Base-by-base conservation (phyloP, 1,140 invertebrate genomes). In the Saccostrea echinata region DNA sequence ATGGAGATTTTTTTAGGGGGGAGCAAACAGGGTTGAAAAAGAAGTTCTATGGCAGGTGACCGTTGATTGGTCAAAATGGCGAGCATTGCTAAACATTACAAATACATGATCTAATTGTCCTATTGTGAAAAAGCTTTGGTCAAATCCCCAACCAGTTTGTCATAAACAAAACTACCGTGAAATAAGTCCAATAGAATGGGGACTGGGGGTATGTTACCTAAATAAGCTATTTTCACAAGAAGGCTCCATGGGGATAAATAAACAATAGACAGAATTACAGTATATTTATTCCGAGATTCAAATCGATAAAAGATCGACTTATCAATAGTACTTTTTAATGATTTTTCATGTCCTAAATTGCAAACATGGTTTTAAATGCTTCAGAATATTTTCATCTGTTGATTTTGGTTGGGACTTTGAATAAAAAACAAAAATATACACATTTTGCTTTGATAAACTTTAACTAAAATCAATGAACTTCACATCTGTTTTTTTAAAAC, bases 121-220 rank as follows among this genome's bases (percentile, higher is more conserved):
- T 4, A 76, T 76, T 76, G 68, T 76, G 68, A 76, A 76, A 33
- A 76, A 27, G 16, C 68, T 76, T 76, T 76, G 68, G 68, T 30
- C 68, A 76, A 76, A 76, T 76, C 68, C 68, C 27, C 68, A 12
- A 76, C 24, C 27, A 64, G 68, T 76, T 76, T 76, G 68, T 76
- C 68, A 30, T 76, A 76, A 76, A 76, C 68, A 76, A 76, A 76
- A 76, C 68, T 76, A 76, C 68, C 68, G 68, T 76, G 68, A 76
- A 68, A 27, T 76, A 76, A 76, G 68, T 33, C 68, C 30, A 76
- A 30, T 76, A 30, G 27, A 76, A 76, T 16, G 68, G 27, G 27
- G 27, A 6, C 55, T 68, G 13, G 27, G 68, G 24, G 27, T 33
- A 12, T 76, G 27, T 76, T 76, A 76, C 68, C 68, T 76, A 27